Evolutionary conservation across 1,140 invertebrate species (phyloP), one percentile per base, ranked within the genome.

Genomic region (Cydia strobilella): DNA sequence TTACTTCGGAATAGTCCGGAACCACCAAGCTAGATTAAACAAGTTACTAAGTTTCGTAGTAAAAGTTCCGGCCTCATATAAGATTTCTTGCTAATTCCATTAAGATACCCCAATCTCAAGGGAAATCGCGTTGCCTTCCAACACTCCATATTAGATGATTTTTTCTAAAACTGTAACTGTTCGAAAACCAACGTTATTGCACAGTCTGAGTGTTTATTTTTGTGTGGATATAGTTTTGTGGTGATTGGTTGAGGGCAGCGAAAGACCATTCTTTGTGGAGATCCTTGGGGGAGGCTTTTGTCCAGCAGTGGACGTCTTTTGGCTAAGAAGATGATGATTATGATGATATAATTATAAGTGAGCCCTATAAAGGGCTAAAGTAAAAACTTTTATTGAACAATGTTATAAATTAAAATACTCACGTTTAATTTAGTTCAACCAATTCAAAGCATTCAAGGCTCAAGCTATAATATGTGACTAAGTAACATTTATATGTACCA

Each of bases 31-130:
- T 45, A 15, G 13, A 45, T 15, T 45, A 45, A 51, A 51, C n/a
- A 18, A 51, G 48, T n/a, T 51, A 12, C 48, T 12, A n/a, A n/a
- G 15, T 51, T 51, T 59, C 54, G 7, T 59, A 23, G 54, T 59
- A 59, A 59, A 59, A 23, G 20, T 10, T 59, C 6, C 54, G 23
- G 20, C 54, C 9, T 59, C 51, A 59, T 51, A 54, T 59, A 23
- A 59, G 54, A 59, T 59, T 59, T n/a, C 54, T 23, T 10, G 54
- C 54, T 59, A 59, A 23, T 23, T 59, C n/a, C 9, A 59, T 59
- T 59, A 59, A 59, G 54, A 59, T 10, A 59, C 54, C 48, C n/a
- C 54, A 23, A 10, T n/a, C 54, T 59, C 54, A 10, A 12, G 20
- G 54, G 54, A 59, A 59, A 10, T 23, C 20, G 20, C 20, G 54